These are phyloP conservation scores for Centroberyx gerrardi DNA, from an alignment of 2,797 vertebrate species.

Conservation along the genomic window DNA sequence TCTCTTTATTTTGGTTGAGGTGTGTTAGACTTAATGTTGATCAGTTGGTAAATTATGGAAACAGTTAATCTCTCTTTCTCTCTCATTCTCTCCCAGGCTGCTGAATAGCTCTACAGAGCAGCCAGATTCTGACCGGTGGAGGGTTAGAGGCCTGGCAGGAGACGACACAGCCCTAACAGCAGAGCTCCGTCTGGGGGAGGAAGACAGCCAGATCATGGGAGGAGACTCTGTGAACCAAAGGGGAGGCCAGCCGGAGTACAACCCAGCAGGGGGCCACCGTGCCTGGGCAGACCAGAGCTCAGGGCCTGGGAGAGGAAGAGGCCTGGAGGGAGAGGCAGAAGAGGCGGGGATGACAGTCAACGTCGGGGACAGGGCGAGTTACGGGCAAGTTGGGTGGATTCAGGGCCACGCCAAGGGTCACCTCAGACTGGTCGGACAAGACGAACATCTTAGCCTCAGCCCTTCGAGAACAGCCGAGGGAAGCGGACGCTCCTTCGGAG, in stretches of 20 bases:
- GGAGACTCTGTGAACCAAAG: slow-evolving; percentile 11
- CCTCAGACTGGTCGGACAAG: background rate
- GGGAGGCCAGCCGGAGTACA: slow-evolving; percentile 1
- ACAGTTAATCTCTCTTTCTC: background rate
- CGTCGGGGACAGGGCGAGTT: background rate
- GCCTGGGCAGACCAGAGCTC: background rate
- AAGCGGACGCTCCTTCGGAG: background rate
- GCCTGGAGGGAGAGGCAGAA: slow-evolving; percentile 23
- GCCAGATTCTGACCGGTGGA: slow-evolving; percentile 20
- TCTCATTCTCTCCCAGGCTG: slow-evolving; percentile 63
- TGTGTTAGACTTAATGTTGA: background rate
- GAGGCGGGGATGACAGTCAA: background rate
- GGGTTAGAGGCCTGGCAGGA: background rate
- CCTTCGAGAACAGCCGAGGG: slow-evolving; percentile 16
- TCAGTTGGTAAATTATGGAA: background rate
- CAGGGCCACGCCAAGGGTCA: slow-evolving; percentile 25
- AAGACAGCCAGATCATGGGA: background rate
- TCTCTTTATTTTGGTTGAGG: too few relatives aligned
- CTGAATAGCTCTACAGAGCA: slow-evolving; percentile 62
- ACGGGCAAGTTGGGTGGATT: slow-evolving; percentile 6
- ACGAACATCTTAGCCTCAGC: background rate
- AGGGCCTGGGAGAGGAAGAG: background rate
- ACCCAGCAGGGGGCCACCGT: slow-evolving; percentile 1
- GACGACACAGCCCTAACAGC: background rate
- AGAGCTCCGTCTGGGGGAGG: slow-evolving; percentile 4